These are phyloP conservation scores for Amphimallon solstitiale DNA, from an alignment of 2,888 invertebrate species.

Conservation along the genomic window DNA sequence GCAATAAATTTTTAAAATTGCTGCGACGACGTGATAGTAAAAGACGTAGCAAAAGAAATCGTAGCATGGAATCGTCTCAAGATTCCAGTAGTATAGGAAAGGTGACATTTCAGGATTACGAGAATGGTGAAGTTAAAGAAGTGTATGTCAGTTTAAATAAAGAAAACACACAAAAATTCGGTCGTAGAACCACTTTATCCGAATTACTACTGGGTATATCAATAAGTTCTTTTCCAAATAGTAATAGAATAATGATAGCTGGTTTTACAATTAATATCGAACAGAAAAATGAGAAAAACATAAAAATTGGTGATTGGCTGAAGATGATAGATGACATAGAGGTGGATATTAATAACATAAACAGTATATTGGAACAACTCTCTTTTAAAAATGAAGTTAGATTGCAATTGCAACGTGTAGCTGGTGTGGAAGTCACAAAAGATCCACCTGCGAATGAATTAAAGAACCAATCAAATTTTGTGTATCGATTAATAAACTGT, in stretches of 20 bases:
- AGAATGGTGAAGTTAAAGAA: slow-evolving; percentile 69
- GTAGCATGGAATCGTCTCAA: slow-evolving; percentile 52
- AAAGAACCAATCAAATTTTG: slow-evolving; percentile 65
- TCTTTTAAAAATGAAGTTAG: slow-evolving; percentile 66
- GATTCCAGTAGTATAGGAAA: slow-evolving; percentile 47
- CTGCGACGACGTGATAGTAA: slow-evolving; percentile 66
- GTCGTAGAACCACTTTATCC: slow-evolving; percentile 75
- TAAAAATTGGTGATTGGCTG: slow-evolving; percentile 86
- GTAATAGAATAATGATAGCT: slow-evolving; percentile 78
- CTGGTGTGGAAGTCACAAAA: slow-evolving; percentile 66
- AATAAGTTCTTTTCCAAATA: slow-evolving; percentile 77
- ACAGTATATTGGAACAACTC: slow-evolving; percentile 71
- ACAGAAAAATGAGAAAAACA: slow-evolving; percentile 71
- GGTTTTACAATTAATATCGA: slow-evolving; percentile 77
- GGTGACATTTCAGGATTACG: slow-evolving; percentile 61
- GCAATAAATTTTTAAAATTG: slow-evolving; percentile 66
- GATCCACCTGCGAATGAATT: slow-evolving; percentile 62
- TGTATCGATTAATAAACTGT: slow-evolving; percentile 63
- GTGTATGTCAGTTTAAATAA: slow-evolving; percentile 69
- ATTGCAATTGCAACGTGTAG: slow-evolving; percentile 71
- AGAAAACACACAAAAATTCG: slow-evolving; percentile 68
- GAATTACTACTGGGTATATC: slow-evolving; percentile 85
- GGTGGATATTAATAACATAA: slow-evolving; percentile 77
- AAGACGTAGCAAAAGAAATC: slow-evolving; percentile 61
- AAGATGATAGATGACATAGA: slow-evolving; percentile 80